Percentiles rank a stretch among this genome's conserved stretches.
Conservation (phyloP, 2,113 vertebrate genomes). For the Chaenogobius annularis region DNA sequence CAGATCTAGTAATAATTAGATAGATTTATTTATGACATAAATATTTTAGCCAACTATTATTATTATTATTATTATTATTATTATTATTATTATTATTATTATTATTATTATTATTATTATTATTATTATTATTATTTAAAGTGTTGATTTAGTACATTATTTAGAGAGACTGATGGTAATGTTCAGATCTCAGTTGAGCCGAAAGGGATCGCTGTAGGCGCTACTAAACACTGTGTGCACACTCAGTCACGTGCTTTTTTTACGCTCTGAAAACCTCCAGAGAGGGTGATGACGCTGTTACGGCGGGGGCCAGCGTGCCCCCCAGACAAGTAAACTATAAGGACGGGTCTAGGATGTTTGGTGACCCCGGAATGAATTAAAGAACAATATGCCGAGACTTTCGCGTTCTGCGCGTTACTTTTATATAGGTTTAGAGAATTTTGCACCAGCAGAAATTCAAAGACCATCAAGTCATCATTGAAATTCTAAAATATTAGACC, state of each 20-base stretch:
- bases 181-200: slow-evolving; percentile 77
- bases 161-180: slow-evolving; percentile 25
- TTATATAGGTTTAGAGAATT: background rate
- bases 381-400: slow-evolving; percentile 33
- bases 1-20: slow-evolving; percentile 52
- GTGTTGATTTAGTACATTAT: background rate
- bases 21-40: slow-evolving; percentile 44
- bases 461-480: background rate
- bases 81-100: background rate
- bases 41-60: no score
- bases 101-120: slow-evolving; percentile 2
- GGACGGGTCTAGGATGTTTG: slow-evolving; percentile 32
- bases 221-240: slow-evolving; percentile 72
- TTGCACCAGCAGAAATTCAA: background rate
- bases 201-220: slow-evolving; percentile 86
- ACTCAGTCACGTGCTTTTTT: slow-evolving; percentile 69
- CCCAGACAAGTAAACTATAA: slow-evolving; percentile 16
- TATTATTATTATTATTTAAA: background rate
- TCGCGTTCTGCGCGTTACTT: slow-evolving; percentile 33
- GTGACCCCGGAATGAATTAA: slow-evolving; percentile 47
- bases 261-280: slow-evolving; percentile 68
- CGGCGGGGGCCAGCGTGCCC: slow-evolving; percentile 54
- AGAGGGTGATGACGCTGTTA: slow-evolving; percentile 71
- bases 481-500: background rate
- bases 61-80: no score